Evolutionary conservation across 23 tunicate genomes (phyloP), one percentile per base, ranked within the genome.

Genomic region (Aplidium turbinatum): DNA sequence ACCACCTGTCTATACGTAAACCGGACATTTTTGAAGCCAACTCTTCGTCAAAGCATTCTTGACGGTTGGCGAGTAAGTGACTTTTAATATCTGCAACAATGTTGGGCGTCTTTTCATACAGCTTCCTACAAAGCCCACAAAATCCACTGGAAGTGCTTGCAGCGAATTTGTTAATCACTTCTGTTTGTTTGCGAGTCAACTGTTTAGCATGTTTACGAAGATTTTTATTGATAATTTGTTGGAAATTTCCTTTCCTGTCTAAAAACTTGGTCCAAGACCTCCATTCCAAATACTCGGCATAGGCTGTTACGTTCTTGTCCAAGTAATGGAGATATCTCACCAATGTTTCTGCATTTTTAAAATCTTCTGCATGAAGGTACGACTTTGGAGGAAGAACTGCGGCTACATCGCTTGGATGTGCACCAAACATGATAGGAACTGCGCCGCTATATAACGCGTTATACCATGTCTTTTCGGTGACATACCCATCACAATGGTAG

Each of bases 201-300:
- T n/a, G n/a, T n/a, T n/a, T n/a, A n/a, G n/a, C n/a, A n/a, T n/a
- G n/a, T n/a, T n/a, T n/a, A n/a, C n/a, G n/a, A n/a, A n/a, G n/a
- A n/a, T n/a, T n/a, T n/a, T n/a, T n/a, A n/a, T n/a, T n/a, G n/a
- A n/a, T n/a, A n/a, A n/a, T n/a, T n/a, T n/a, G n/a, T n/a, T 28
- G 67, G 31, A 60, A 60, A 11, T 73, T 29, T 30, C 79, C 79
- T 5, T 73, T 55, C 2, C 22, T 33, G 33, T 73, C 67, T 3
- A 73, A 30, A 34, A 25, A 34, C 21, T 31, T 53, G 4, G 56
- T n/a, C 79, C 79, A 73, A 29, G 27, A 54, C 18, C 79, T 53
- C 79, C 79, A 73, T 20, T 73, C 38, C 16, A 73, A 33, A 55
- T 73, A 73, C 24, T 73, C 67, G 3, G 79, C 79, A 35, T 73